phyloP scores from a whole-genome alignment of 2,797 vertebrate genomes.

The Tauraco hartlaubi region DNA sequence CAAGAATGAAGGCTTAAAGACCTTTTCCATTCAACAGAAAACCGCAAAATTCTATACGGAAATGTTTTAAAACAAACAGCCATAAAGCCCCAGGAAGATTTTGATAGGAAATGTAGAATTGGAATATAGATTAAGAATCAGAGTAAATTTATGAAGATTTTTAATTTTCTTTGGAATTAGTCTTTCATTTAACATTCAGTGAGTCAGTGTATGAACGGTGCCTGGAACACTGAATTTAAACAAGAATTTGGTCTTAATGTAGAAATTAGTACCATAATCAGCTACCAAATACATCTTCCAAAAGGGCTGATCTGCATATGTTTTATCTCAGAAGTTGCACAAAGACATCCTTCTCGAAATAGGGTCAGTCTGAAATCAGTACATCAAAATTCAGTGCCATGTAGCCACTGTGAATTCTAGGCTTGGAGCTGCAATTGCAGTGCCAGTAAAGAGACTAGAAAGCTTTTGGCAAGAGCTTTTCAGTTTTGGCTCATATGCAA shows the following conservation, averaged over 20 bases:
- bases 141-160: slow-evolving; percentile 22
- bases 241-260: slow-evolving; percentile 56
- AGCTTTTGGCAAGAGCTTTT: background rate
- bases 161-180: slow-evolving; percentile 29
- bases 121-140: background rate
- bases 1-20: background rate
- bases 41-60: background rate
- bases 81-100: background rate
- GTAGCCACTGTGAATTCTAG: background rate
- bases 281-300: slow-evolving; percentile 7
- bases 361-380: background rate
- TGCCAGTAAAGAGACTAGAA: background rate
- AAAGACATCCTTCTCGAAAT: slow-evolving; percentile 2
- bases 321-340: slow-evolving; percentile 19
- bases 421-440: background rate
- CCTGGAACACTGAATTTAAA: slow-evolving; percentile 53
- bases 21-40: background rate
- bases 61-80: background rate
- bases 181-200: slow-evolving; percentile 39
- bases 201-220: slow-evolving; percentile 31
- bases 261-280: slow-evolving; percentile 44
- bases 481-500: background rate
- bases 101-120: background rate
- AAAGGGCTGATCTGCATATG: slow-evolving; percentile 13
- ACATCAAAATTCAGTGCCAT: slow-evolving; percentile 8